Evolutionary conservation across 1,140 invertebrate genomes (phyloP).

Genomic region (Papilio polytes): DNA sequence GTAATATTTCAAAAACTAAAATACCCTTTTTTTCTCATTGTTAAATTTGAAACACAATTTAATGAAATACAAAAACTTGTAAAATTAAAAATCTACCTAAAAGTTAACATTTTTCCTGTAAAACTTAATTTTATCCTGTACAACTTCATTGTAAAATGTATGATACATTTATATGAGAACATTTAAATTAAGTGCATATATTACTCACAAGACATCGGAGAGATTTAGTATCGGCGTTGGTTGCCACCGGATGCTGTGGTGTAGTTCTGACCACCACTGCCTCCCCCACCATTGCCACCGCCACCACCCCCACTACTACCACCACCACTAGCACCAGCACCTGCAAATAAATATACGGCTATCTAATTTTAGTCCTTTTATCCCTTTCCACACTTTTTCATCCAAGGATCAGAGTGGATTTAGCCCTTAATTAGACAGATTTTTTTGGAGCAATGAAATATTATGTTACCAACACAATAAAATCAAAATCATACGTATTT

Average conservation of each 20-base stretch:
- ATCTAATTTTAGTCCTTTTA: no score
- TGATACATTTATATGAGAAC: conserved; percentile 18
- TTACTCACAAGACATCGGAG: conserved; percentile 67
- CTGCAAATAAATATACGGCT: not conserved
- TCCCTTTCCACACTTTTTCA: no score
- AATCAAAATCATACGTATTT: no score
- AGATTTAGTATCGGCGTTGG: conserved; percentile 59
- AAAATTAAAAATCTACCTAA: not conserved
- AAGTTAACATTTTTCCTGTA: not conserved
- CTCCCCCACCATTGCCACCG: not conserved
- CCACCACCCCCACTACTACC: not conserved
- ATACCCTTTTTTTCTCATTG: no score
- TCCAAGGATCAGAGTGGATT: no score
- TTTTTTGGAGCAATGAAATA: no score
- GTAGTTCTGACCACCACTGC: conserved; percentile 62
- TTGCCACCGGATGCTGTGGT: conserved; percentile 54
- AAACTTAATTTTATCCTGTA: not conserved
- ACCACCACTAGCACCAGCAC: not conserved
- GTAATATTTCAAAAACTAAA: no score
- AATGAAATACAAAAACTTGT: no score
- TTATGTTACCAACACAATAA: no score
- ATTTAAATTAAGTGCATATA: not conserved
- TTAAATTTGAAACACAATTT: no score
- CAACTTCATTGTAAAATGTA: not conserved
- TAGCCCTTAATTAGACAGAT: no score